Percentiles rank a stretch among this genome's conserved stretches.
Conservation (phyloP, 1,140 invertebrate genomes). For the Phortica variegata region DNA sequence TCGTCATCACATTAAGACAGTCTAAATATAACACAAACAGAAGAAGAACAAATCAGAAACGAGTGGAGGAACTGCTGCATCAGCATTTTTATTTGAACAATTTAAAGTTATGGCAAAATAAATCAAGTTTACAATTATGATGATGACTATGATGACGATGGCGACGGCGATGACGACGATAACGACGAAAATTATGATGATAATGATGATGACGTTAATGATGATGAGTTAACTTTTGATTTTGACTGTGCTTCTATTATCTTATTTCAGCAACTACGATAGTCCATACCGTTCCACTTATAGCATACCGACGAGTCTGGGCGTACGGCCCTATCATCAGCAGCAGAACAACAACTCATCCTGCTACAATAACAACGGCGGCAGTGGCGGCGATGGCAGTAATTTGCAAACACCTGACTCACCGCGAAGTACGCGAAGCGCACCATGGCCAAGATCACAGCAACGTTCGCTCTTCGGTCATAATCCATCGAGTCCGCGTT, state of each 20-base stretch:
- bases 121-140: constrained; percentile 28
- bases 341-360: constrained; percentile 46
- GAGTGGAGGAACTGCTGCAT: constrained; percentile 12
- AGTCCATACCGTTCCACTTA: constrained; percentile 60
- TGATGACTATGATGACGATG: neutral
- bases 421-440: constrained; percentile 78
- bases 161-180: too few relatives aligned
- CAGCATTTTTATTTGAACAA: constrained; percentile 55
- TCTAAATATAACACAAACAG: constrained; percentile 28
- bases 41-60: constrained; percentile 36
- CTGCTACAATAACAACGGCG: constrained; percentile 48
- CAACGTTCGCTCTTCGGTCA: constrained; percentile 70
- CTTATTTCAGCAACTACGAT: constrained; percentile 51
- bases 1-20: constrained; percentile 25
- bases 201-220: constrained; percentile 28
- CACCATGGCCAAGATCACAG: constrained; percentile 74
- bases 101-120: constrained; percentile 56
- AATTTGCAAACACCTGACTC: constrained; percentile 62
- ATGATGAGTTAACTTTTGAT: constrained; percentile 32
- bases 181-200: neutral
- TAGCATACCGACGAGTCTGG: constrained; percentile 57
- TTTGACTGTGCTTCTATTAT: constrained; percentile 4
- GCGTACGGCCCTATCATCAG: constrained; percentile 49
- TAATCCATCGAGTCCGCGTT: constrained; percentile 62
- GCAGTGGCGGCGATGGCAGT: constrained; percentile 16